Percentiles rank a stretch among this genome's conserved stretches.
Evolutionary conservation across 2,113 vertebrate species (phyloP).

Genomic region (Ibidorhyncha struthersii): DNA sequence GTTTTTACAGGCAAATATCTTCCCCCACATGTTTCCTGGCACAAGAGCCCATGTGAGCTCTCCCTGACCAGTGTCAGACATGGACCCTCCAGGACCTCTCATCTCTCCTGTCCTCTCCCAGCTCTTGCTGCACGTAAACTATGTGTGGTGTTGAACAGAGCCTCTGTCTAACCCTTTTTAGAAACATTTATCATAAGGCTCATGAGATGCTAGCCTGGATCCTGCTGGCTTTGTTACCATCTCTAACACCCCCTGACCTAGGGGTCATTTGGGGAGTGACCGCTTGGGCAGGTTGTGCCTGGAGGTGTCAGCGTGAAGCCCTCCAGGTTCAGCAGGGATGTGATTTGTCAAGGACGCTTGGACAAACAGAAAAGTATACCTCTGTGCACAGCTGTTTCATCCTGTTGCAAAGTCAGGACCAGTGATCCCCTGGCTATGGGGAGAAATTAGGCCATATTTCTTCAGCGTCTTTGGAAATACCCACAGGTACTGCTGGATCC

Average conservation of each 20-base stretch:
- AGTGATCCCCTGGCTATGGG: background rate
- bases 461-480: background rate
- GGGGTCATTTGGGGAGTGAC: fast-evolving
- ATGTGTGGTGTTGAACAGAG: no score
- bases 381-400: background rate
- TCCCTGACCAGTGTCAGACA: background rate
- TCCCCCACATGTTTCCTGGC: background rate
- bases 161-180: background rate
- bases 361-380: background rate
- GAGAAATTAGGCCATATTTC: background rate
- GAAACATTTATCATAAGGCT: background rate
- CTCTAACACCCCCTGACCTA: background rate
- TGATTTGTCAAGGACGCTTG: background rate
- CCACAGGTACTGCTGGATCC: background rate
- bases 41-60: background rate
- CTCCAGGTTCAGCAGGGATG: background rate
- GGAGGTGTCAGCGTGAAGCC: background rate
- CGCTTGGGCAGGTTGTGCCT: background rate
- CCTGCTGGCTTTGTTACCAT: background rate
- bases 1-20: background rate
- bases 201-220: background rate
- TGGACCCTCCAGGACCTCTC: background rate
- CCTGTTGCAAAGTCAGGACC: background rate
- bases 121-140: background rate
- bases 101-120: background rate